phyloP scores from a whole-genome alignment of 2,113 vertebrate genomes.

The Corvus hawaiiensis region DNA sequence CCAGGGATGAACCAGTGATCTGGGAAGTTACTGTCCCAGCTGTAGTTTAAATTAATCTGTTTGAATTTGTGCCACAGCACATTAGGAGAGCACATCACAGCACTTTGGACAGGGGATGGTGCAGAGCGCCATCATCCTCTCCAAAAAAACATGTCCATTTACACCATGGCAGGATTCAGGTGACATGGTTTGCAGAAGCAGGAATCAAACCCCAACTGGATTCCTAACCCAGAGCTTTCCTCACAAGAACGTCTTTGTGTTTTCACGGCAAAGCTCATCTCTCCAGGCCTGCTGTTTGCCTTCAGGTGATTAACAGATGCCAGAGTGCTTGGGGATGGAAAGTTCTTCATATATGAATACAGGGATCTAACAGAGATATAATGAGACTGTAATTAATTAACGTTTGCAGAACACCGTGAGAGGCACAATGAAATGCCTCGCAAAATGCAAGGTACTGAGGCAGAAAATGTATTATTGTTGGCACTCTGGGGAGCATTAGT shows the following conservation, averaged over 20 bases:
- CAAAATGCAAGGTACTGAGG: neutral
- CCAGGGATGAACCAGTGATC: neutral
- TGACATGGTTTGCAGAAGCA: neutral
- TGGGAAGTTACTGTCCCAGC: neutral
- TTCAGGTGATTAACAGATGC: neutral
- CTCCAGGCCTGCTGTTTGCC: neutral
- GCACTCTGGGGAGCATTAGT: neutral
- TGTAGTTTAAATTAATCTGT: neutral
- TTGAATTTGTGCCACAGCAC: neutral
- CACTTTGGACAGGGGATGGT: accelerated
- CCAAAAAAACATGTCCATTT: neutral
- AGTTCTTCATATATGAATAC: slow-evolving; percentile 9
- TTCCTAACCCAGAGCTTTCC: neutral
- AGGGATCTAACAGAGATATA: slow-evolving; percentile 20
- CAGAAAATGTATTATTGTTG: slow-evolving; percentile 32
- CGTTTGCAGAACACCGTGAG: neutral
- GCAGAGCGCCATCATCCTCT: neutral
- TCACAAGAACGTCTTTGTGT: neutral
- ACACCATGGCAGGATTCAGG: neutral
- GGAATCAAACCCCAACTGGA: neutral
- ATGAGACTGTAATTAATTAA: slow-evolving; percentile 49
- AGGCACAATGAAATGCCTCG: neutral
- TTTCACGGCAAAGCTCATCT: neutral
- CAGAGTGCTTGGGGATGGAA: neutral
- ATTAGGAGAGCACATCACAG: neutral